These are phyloP conservation scores for Baronia brevicornis DNA, from an alignment of 2,888 invertebrate species.

Conservation along the genomic window DNA sequence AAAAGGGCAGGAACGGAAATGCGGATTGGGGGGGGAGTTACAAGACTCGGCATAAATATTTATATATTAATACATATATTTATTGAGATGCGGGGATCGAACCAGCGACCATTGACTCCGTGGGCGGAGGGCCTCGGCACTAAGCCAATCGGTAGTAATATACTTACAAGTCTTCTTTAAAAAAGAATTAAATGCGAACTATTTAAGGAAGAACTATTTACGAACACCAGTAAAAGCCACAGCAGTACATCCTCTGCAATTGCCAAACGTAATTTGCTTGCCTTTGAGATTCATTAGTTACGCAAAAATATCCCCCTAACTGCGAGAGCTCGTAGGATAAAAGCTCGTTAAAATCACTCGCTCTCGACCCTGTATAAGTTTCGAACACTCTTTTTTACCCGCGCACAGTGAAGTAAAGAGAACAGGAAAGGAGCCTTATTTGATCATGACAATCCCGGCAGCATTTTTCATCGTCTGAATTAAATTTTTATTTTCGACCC, in stretches of 20 bases:
- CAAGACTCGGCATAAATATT: too few species aligned
- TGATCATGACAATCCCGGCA: constrained; percentile 51
- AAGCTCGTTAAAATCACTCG: constrained; percentile 66
- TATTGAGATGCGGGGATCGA: too few species aligned
- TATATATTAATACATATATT: too few species aligned
- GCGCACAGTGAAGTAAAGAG: constrained; percentile 28
- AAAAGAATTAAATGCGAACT: too few species aligned
- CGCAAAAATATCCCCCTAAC: constrained; percentile 43
- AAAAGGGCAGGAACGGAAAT: too few species aligned
- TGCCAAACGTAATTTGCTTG: constrained; percentile 33
- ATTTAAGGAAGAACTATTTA: too few species aligned
- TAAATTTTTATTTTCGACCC: constrained; percentile 56
- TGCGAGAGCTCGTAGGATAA: constrained; percentile 47
- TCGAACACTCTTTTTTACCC: constrained; percentile 39
- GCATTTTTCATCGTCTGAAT: constrained; percentile 47
- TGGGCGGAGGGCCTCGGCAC: too few species aligned
- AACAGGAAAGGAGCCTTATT: constrained; percentile 49
- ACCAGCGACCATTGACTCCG: too few species aligned
- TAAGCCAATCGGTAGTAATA: too few species aligned
- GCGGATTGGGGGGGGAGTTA: too few species aligned
- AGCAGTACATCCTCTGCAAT: constrained; percentile 4
- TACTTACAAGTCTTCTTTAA: too few species aligned
- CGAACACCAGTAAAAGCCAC: too few species aligned
- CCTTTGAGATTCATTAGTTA: constrained; percentile 65
- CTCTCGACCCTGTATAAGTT: constrained; percentile 54